Evolutionary conservation across 1,140 invertebrate genomes (phyloP).

Genomic region (Cyphomyrmex costatus): DNA sequence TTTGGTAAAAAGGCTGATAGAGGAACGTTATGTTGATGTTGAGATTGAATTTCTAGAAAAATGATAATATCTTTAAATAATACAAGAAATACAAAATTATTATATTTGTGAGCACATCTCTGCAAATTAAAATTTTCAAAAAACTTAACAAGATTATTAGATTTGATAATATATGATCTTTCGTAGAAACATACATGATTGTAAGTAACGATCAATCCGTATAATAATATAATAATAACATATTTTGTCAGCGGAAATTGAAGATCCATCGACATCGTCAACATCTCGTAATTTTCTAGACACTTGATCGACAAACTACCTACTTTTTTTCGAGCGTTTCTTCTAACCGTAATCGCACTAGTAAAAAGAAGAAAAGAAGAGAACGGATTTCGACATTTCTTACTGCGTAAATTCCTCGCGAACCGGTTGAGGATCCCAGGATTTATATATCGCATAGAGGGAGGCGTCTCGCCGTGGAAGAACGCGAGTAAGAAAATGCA

Average conservation of each 20-base stretch:
- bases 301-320: slow-evolving; percentile 56
- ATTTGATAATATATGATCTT: background rate
- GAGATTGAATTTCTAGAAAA: background rate
- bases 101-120: background rate
- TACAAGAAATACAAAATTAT: background rate
- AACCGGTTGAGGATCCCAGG: slow-evolving; percentile 82
- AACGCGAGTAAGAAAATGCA: slow-evolving; percentile 64
- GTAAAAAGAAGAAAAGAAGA: slow-evolving; percentile 65
- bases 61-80: background rate
- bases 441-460: slow-evolving; percentile 81
- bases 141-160: slow-evolving; percentile 10
- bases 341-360: slow-evolving; percentile 42
- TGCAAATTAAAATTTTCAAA: background rate
- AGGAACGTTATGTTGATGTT: background rate
- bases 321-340: slow-evolving; percentile 61
- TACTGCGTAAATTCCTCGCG: slow-evolving; percentile 65
- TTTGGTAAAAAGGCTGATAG: background rate
- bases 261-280: slow-evolving; percentile 37
- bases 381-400: slow-evolving; percentile 79
- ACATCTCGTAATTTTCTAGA: slow-evolving; percentile 51
- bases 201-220: background rate
- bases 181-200: background rate
- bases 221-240: background rate
- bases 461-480: slow-evolving; percentile 66
- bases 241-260: background rate